Evolutionary conservation across 2,797 vertebrate species (phyloP), one percentile per base, ranked within the genome.

Genomic region (Periparus ater): DNA sequence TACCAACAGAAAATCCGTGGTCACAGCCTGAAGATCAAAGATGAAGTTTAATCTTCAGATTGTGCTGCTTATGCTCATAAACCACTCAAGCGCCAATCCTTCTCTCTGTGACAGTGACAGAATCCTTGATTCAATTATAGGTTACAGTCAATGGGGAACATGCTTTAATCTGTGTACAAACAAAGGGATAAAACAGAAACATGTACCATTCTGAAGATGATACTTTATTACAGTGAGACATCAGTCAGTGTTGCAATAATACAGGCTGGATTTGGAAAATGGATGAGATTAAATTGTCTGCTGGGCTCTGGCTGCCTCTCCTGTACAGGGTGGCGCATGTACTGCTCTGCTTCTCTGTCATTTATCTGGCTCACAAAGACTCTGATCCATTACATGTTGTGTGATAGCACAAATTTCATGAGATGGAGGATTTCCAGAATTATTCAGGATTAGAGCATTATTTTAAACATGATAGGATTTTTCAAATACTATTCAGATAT

Each of bases 91-190:
- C 4, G 2, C 92, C 45, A 62, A 71, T 89, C 34, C 34, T 71
- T 53, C 34, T 76, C 75, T 94, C 81, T 2, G 18, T 57, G 83
- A 85, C 87, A 91, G 38, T 19, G 17, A 61, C 48, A 83, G 67
- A 89, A 79, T 77, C 48, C 85, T 91, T 95, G 76, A 95, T 93
- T 96, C 92, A 97, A 84, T 96, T 96, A 95, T 38, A 88, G 51
- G 57, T 84, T 92, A 36, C 65, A 92, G 89, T 96, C 92, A 95
- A 68, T 63, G 78, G 71, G 89, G 91, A 96, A 87, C 76, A 62
- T 29, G 16, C 83, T 97, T 97, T 96, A 96, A 97, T 97, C 93
- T 94, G 87, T 94, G 79, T 94, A 93, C 89, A 98, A 98, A 97
- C 95, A 98, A 97, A 97, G 81, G 57, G 76, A 94, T 95, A 93